Base-by-base conservation (phyloP, 2,113 vertebrate genomes). In the Vidua macroura region DNA sequence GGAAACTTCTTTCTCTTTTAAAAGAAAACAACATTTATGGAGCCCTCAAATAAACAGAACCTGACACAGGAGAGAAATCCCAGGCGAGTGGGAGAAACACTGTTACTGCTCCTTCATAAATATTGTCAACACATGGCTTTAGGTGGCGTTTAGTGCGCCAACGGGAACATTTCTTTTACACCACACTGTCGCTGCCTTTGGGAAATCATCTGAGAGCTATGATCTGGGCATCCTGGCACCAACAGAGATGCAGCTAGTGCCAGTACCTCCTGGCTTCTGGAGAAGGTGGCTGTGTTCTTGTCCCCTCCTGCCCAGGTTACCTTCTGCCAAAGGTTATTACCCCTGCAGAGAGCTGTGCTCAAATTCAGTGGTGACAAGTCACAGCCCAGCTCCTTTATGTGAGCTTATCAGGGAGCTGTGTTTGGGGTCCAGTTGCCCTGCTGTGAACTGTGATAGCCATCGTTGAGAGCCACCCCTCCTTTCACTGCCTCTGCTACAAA, bases 211-310 rank as follows among this genome's bases (percentile, higher is more conserved):
- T 74, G 30, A 51, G 93, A 86, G 18, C 11, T 78, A 13, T 63
- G 23, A 67, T 46, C 13, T 43, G 37, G 16, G 21, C 63, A 10
- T 6, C 48, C 25, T 68, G 31, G 22, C 37, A 67, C 44, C 6
- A 6, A 8, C 0, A 17, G 17, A 27, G 44, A 6, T 0, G 8
- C 43, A 67, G 43, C 14, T 27, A 39, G 51, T n/a, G 59, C 20
- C 49, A 48, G 21, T 28, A 33, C 11, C 6, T 51, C 23, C 2
- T 10, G 51, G n/a, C 28, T 90, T 53, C 28, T 39, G 33, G 49
- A 41, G 25, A 56, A 28, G 5, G 11, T 1, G 41, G 20, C 6
- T 33, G 41, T 25, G 16, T 16, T 51, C 43, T 19, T 21, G 31
- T 43, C 21, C 25, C 4, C 24, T 76, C 80, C 70, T 66, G 41